These are phyloP conservation scores for Dusona sp. DNA, from an alignment of 2,888 invertebrate genomes.

Conservation along the genomic window DNA sequence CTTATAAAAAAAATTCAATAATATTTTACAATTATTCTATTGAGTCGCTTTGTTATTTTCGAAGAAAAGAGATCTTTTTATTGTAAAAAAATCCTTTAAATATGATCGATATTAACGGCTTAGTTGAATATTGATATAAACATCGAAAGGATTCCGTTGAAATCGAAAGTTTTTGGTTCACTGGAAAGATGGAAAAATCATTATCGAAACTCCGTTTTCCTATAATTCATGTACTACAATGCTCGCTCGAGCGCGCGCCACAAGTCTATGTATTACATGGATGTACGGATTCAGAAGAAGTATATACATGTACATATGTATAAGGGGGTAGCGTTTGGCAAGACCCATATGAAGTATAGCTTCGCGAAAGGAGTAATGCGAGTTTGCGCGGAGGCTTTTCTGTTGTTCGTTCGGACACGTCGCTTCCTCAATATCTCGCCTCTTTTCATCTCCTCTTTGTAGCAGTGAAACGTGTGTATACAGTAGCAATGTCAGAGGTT, in stretches of 20 bases:
- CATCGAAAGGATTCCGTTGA: constrained; percentile 12
- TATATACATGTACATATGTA: background rate
- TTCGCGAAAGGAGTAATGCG: background rate
- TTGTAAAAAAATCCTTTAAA: background rate
- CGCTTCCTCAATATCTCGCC: constrained; percentile 56
- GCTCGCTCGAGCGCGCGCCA: constrained; percentile 29
- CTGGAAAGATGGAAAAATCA: constrained; percentile 24
- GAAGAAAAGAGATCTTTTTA: background rate
- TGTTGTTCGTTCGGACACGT: constrained; percentile 50
- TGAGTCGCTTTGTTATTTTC: background rate
- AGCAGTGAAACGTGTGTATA: constrained; percentile 26
- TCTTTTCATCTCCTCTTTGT: constrained; percentile 36
- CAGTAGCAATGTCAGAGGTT: constrained; percentile 22
- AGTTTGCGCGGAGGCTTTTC: constrained; percentile 17
- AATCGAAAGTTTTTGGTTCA: constrained; percentile 31
- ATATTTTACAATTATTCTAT: background rate
- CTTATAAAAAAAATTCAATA: too few species aligned
- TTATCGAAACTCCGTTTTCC: background rate
- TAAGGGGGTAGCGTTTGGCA: background rate
- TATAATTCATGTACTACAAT: constrained; percentile 26
- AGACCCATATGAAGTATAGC: constrained; percentile 20
- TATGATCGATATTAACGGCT: background rate
- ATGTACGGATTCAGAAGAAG: constrained; percentile 4
- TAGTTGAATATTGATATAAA: constrained; percentile 11
- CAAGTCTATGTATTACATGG: constrained; percentile 35